Conservation (phyloP, 2,888 invertebrate genomes). For the Drosophila nr. perissopoda region DNA sequence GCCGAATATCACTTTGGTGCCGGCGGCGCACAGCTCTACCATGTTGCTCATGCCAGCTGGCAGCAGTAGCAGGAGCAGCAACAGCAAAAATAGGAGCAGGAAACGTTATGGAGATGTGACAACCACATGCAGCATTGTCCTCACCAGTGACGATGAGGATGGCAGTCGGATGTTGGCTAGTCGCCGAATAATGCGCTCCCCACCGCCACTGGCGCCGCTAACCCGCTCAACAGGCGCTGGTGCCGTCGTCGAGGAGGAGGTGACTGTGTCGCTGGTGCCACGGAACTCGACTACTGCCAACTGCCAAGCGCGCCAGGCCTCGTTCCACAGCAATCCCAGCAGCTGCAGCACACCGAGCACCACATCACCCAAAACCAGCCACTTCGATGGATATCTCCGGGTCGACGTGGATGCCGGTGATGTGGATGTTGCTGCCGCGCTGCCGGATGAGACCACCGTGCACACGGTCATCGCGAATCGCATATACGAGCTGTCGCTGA, state of each 20-base stretch:
- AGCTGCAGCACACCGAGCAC: slow-evolving; percentile 30
- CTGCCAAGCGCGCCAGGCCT: slow-evolving; percentile 58
- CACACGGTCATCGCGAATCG: slow-evolving; percentile 84
- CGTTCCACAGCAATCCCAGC: slow-evolving; percentile 16
- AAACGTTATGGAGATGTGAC: slow-evolving; percentile 56
- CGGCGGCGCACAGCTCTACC: slow-evolving; percentile 46
- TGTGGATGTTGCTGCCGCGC: slow-evolving; percentile 58
- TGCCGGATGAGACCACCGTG: slow-evolving; percentile 83
- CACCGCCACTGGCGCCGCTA: slow-evolving; percentile 74
- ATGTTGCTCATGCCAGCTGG: slow-evolving; percentile 41
- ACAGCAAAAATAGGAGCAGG: slow-evolving; percentile 13
- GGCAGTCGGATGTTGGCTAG: background rate
- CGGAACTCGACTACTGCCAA: slow-evolving; percentile 73
- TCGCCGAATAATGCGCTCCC: slow-evolving; percentile 52
- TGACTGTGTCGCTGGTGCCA: slow-evolving; percentile 81
- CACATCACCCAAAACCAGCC: slow-evolving; percentile 9
- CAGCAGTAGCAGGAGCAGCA: background rate
- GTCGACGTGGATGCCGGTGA: slow-evolving; percentile 58
- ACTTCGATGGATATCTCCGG: slow-evolving; percentile 42
- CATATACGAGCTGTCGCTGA: slow-evolving; percentile 82
- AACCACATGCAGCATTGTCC: slow-evolving; percentile 66
- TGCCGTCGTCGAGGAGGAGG: slow-evolving; percentile 63
- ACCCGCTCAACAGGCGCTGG: slow-evolving; percentile 62
- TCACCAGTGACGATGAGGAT: slow-evolving; percentile 78
- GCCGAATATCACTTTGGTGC: slow-evolving; percentile 65